A percentile compares a stretch with the other conserved stretches of the same genome.
phyloP scores from a whole-genome alignment of 2,113 vertebrate genomes.

The Phoenicopterus ruber region DNA sequence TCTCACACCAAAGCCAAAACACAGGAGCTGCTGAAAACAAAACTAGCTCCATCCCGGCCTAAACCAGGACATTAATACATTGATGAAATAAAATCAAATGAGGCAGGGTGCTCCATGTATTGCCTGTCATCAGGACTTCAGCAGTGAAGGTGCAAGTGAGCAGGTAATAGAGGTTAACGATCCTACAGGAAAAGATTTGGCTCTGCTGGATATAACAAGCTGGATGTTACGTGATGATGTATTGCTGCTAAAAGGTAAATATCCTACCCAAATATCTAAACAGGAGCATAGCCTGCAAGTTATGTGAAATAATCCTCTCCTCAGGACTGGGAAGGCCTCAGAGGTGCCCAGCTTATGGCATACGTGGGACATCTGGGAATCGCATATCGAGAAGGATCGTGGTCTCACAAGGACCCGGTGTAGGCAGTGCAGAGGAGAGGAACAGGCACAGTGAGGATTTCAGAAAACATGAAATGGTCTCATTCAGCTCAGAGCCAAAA shows the following conservation, averaged over 20 bases:
- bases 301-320: not conserved
- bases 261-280: not conserved
- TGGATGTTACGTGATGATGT: rapidly evolving
- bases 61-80: no score
- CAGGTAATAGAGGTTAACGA: not conserved
- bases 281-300: not conserved
- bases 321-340: not conserved
- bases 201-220: not conserved
- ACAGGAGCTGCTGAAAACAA: no score
- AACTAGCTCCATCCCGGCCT: no score
- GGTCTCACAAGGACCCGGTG: not conserved
- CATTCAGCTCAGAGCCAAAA: not conserved
- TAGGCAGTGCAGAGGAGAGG: not conserved
- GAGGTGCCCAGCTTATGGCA: not conserved
- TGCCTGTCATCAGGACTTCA: not conserved
- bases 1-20: no score
- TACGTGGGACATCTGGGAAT: not conserved
- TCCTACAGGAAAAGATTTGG: not conserved
- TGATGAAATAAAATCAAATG: not conserved
- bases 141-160: not conserved
- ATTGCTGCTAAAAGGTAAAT: not conserved
- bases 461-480: not conserved
- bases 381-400: rapidly evolving
- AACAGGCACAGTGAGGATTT: not conserved
- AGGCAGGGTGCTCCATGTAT: not conserved